These are phyloP conservation scores for Drosophila mayaguana DNA, from an alignment of 2,888 invertebrate genomes.

Conservation along the genomic window DNA sequence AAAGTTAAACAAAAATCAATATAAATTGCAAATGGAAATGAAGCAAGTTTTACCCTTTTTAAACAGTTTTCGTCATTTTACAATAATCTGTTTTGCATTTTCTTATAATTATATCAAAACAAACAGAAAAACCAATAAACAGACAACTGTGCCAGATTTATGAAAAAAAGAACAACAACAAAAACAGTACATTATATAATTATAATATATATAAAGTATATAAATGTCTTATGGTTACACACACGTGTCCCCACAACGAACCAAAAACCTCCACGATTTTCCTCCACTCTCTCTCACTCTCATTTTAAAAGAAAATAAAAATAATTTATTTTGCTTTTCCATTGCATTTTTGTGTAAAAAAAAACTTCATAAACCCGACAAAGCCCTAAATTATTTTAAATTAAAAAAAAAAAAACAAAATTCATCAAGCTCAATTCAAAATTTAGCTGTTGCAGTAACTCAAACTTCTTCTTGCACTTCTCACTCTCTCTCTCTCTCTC, in stretches of 20 bases:
- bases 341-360: constrained; percentile 39
- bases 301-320: constrained; percentile 4
- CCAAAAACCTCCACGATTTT: constrained; percentile 16
- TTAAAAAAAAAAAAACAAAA: neutral
- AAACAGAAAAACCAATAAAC: constrained; percentile 27
- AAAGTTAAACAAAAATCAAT: neutral
- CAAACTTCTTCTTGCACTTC: neutral
- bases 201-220: constrained; percentile 32
- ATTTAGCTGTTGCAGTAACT: constrained; percentile 1
- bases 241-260: constrained; percentile 71
- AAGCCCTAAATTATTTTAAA: neutral
- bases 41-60: constrained; percentile 46
- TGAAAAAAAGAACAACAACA: constrained; percentile 18
- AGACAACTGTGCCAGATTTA: constrained; percentile 53
- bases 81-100: constrained; percentile 70
- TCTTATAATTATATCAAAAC: constrained; percentile 46
- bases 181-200: constrained; percentile 18
- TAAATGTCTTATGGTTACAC: constrained; percentile 86
- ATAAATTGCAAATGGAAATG: constrained; percentile 11
- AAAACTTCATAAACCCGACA: constrained; percentile 24
- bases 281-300: constrained; percentile 21
- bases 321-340: constrained; percentile 49
- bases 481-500: neutral
- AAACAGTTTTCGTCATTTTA: constrained; percentile 45
- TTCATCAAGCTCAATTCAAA: neutral